phyloP scores from a whole-genome alignment of 2,797 vertebrate genomes.

The Nyctalus aviator region DNA sequence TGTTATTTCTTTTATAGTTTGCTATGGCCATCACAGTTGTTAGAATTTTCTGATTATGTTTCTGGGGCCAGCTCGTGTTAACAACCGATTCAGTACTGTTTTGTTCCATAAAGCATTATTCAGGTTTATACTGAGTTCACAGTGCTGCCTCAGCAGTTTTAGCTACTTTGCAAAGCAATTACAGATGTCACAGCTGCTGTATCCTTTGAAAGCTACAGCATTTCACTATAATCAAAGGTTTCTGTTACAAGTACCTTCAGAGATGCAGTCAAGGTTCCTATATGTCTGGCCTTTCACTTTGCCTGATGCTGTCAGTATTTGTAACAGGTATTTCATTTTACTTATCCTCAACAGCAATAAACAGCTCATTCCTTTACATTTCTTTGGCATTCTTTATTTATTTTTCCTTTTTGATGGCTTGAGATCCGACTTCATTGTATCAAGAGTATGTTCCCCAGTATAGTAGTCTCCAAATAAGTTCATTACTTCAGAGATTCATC shows the following conservation, averaged over 20 bases:
- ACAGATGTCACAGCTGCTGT: constrained; percentile 71
- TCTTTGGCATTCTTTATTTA: background rate
- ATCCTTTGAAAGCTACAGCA: constrained; percentile 68
- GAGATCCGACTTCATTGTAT: background rate
- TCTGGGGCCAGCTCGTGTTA: constrained; percentile 59
- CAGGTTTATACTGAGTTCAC: constrained; percentile 73
- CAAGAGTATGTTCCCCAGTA: constrained; percentile 35
- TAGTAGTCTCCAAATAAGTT: constrained; percentile 66
- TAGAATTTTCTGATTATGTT: constrained; percentile 65
- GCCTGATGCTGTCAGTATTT: constrained; percentile 58
- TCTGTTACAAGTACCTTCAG: constrained; percentile 75
- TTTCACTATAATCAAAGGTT: constrained; percentile 79
- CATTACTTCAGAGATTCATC: constrained; percentile 54
- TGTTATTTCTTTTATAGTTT: constrained; percentile 18
- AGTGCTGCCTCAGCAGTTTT: constrained; percentile 72
- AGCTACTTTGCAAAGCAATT: constrained; percentile 78
- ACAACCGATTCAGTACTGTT: constrained; percentile 53
- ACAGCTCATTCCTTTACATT: constrained; percentile 58
- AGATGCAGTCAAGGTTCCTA: constrained; percentile 66
- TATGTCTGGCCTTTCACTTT: constrained; percentile 70
- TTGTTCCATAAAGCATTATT: constrained; percentile 62
- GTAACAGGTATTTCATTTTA: constrained; percentile 71
- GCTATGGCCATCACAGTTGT: background rate
- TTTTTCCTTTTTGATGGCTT: background rate
- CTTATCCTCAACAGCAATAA: constrained; percentile 61